Percentiles rank a stretch among this genome's conserved stretches.
These are phyloP conservation scores for Leuciscus idus DNA, from an alignment of 2,113 vertebrate genomes.

Conservation along the genomic window DNA sequence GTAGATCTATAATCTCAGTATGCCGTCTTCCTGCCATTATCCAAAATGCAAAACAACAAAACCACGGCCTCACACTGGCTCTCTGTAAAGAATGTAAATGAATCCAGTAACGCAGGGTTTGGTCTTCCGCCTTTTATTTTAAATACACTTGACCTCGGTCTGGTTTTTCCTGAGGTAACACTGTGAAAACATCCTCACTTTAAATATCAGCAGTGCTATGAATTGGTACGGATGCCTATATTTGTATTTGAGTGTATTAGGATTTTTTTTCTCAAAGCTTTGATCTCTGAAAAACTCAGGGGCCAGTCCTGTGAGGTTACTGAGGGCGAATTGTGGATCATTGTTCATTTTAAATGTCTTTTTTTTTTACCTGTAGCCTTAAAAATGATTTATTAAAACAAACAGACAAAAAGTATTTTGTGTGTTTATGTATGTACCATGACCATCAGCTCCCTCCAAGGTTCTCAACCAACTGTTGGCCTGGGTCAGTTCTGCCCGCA, in stretches of 20 bases:
- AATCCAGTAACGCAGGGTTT: slow-evolving; percentile 23
- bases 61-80: slow-evolving; percentile 34
- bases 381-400: too few relatives aligned
- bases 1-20: slow-evolving; percentile 52
- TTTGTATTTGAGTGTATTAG: slow-evolving; percentile 31
- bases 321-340: slow-evolving; percentile 6
- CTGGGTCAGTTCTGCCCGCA: slow-evolving; percentile 77
- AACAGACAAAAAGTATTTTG: not conserved
- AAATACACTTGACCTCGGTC: slow-evolving; percentile 17
- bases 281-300: slow-evolving; percentile 17
- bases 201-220: slow-evolving; percentile 25
- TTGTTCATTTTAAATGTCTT: not conserved
- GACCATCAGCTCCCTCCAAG: slow-evolving; percentile 77
- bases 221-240: slow-evolving; percentile 23
- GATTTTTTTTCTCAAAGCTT: slow-evolving; percentile 40
- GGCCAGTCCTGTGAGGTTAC: slow-evolving; percentile 27
- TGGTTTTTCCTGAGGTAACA: slow-evolving; percentile 39
- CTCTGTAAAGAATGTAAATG: slow-evolving; percentile 36
- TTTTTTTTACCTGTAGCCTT: too few relatives aligned
- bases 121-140: slow-evolving; percentile 56
- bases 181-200: slow-evolving; percentile 49
- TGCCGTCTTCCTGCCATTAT: slow-evolving; percentile 55
- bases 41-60: slow-evolving; percentile 36
- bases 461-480: slow-evolving; percentile 74
- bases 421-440: slow-evolving; percentile 74